Evolutionary conservation across 2,113 vertebrate species (phyloP).

Genomic region (Chitala chitala): DNA sequence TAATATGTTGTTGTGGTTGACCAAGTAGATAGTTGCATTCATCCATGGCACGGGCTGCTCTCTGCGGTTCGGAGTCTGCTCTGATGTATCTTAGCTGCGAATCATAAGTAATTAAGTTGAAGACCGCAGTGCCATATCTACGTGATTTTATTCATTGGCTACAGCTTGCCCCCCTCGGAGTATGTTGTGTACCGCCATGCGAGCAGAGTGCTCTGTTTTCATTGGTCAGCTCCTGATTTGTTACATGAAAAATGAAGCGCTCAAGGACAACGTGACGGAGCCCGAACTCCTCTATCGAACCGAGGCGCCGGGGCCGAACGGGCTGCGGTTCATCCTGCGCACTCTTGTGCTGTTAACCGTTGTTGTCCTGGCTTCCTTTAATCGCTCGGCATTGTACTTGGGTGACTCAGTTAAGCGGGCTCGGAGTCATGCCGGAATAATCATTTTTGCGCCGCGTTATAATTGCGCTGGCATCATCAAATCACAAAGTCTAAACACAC

Average conservation of each 20-base stretch:
- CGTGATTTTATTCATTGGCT: slow-evolving; percentile 36
- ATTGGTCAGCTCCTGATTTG: slow-evolving; percentile 37
- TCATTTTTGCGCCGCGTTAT: slow-evolving; percentile 26
- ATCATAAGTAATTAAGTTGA: slow-evolving; percentile 53
- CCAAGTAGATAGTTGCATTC: slow-evolving; percentile 41
- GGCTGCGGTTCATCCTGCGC: slow-evolving; percentile 16
- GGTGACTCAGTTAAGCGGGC: slow-evolving; percentile 31
- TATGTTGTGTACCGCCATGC: slow-evolving; percentile 28
- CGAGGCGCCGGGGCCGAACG: background rate
- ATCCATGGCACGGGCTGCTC: slow-evolving; percentile 44
- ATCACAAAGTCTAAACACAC: no score
- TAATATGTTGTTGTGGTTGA: slow-evolving; percentile 49
- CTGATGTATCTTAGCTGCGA: slow-evolving; percentile 37
- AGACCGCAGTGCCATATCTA: slow-evolving; percentile 41
- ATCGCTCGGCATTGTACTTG: slow-evolving; percentile 14
- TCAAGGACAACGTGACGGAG: slow-evolving; percentile 33
- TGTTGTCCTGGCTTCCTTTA: slow-evolving; percentile 29
- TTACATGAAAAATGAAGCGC: slow-evolving; percentile 44
- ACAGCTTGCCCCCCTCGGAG: slow-evolving; percentile 29
- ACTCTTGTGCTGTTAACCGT: slow-evolving; percentile 23
- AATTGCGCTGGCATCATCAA: background rate
- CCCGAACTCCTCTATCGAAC: slow-evolving; percentile 30
- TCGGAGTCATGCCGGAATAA: slow-evolving; percentile 41
- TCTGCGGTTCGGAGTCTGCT: slow-evolving; percentile 37
- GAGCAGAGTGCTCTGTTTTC: slow-evolving; percentile 44